phyloP scores from a whole-genome alignment of 2,888 invertebrate genomes.

The Trachelus troglodyta region DNA sequence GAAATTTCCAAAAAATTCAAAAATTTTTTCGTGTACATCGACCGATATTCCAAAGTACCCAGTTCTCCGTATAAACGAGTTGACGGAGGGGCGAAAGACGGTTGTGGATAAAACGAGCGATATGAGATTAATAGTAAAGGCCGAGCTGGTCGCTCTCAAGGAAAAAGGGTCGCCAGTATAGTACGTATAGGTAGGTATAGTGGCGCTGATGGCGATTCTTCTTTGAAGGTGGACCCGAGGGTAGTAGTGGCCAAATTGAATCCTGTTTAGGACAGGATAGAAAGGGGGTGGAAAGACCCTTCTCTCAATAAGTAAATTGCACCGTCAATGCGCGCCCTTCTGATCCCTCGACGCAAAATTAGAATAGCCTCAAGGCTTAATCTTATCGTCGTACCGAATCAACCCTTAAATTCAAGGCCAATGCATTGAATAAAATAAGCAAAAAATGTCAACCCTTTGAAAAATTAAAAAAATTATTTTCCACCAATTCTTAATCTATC shows the following conservation, averaged over 20 bases:
- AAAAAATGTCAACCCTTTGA: no score
- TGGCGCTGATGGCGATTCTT: slow-evolving; percentile 60
- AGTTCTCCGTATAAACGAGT: slow-evolving; percentile 34
- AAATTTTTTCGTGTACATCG: slow-evolving; percentile 15
- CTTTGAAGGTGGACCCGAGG: slow-evolving; percentile 64
- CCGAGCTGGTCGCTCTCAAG: slow-evolving; percentile 32
- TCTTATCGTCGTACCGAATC: no score
- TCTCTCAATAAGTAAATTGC: slow-evolving; percentile 60
- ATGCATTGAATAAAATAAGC: no score
- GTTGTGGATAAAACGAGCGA: slow-evolving; percentile 63
- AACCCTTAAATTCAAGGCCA: no score
- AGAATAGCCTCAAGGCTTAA: not conserved
- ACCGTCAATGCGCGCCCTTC: slow-evolving; percentile 26
- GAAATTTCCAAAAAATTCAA: no score
- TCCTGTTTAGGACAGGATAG: slow-evolving; percentile 63
- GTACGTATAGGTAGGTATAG: slow-evolving; percentile 21
- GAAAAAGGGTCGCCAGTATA: slow-evolving; percentile 33
- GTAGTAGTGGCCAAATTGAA: slow-evolving; percentile 64
- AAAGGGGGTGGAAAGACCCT: slow-evolving; percentile 33
- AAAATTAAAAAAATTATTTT: slow-evolving; percentile 16
- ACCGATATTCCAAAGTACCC: not conserved
- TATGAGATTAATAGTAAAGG: slow-evolving; percentile 66
- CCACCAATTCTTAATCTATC: not conserved
- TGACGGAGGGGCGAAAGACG: slow-evolving; percentile 39
- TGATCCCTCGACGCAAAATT: not conserved